Evolutionary conservation across 2,797 vertebrate species (phyloP).

Genomic region (Thamnophis elegans): DNA sequence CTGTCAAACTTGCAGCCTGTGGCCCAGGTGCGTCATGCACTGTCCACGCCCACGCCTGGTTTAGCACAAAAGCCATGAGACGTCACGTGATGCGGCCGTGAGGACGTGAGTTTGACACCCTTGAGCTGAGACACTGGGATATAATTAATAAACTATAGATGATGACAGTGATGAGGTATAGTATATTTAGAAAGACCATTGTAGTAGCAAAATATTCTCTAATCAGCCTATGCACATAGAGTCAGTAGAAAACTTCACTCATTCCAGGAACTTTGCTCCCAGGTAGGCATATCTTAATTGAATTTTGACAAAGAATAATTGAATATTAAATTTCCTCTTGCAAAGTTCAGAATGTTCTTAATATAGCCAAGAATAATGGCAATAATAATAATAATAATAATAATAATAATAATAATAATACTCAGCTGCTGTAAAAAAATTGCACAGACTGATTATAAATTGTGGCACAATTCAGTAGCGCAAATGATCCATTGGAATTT

Average conservation of each 20-base stretch:
- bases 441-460: too few relatives aligned
- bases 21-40: too few relatives aligned
- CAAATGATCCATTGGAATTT: too few relatives aligned
- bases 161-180: neutral
- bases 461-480: too few relatives aligned
- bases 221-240: neutral
- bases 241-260: neutral
- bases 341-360: neutral
- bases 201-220: neutral
- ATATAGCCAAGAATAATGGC: neutral
- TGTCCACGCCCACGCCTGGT: too few relatives aligned
- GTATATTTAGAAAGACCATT: neutral
- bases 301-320: neutral
- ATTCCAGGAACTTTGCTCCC: neutral
- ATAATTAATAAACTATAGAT: neutral
- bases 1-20: too few relatives aligned
- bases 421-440: too few relatives aligned
- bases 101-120: too few relatives aligned
- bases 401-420: too few relatives aligned
- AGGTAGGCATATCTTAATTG: neutral
- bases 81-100: fast-evolving
- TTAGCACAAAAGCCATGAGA: too few relatives aligned
- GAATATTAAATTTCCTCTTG: neutral
- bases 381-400: too few relatives aligned
- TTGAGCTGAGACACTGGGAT: neutral